These are phyloP conservation scores for Phrynosoma platyrhinos DNA, from an alignment of 2,113 vertebrate genomes.

Conservation along the genomic window DNA sequence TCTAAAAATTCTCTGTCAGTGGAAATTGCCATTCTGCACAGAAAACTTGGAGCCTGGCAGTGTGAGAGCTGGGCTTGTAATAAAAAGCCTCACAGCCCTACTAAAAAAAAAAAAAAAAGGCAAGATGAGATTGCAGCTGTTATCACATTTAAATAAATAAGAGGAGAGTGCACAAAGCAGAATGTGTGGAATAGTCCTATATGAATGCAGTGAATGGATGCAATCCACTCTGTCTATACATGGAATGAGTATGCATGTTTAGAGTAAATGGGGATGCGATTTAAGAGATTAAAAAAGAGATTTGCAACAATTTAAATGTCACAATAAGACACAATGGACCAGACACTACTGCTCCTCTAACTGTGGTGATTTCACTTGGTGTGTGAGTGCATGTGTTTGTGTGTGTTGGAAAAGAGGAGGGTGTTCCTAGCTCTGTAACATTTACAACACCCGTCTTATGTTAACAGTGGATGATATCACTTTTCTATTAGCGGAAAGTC, in stretches of 20 bases:
- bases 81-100: conserved; percentile 12
- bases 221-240: neutral
- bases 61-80: conserved; percentile 15
- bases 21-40: conserved; percentile 34
- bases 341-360: neutral
- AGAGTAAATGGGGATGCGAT: neutral
- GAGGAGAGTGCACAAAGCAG: neutral
- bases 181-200: neutral
- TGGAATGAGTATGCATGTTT: neutral
- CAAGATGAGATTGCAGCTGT: conserved; percentile 21
- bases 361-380: neutral
- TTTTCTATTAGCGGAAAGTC: conserved; percentile 24
- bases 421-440: neutral
- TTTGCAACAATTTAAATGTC: neutral
- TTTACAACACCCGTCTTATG: neutral
- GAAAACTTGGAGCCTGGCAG: neutral
- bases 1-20: conserved; percentile 16
- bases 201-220: neutral
- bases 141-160: conserved; percentile 35
- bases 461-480: neutral
- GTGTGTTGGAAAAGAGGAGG: neutral
- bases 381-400: neutral
- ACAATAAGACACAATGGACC: neutral
- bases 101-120: neutral
- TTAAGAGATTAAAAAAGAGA: neutral